Evolutionary conservation across 2,888 invertebrate species (phyloP).

Genomic region (Cordilura impudica): DNA sequence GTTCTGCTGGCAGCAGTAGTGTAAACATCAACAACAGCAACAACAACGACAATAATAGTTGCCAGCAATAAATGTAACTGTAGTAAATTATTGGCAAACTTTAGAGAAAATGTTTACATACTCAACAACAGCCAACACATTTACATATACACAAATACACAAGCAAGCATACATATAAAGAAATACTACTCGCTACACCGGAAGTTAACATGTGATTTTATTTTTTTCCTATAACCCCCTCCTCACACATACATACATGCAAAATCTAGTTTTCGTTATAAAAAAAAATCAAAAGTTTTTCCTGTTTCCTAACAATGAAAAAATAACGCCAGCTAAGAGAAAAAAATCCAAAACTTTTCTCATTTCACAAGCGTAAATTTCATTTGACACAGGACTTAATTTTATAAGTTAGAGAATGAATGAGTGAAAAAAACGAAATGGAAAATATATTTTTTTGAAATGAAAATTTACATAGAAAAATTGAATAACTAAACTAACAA

Average conservation of each 20-base stretch:
- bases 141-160: slow-evolving; percentile 48
- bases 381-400: slow-evolving; percentile 66
- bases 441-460: slow-evolving; percentile 49
- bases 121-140: slow-evolving; percentile 28
- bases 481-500: slow-evolving; percentile 44
- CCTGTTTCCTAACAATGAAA: slow-evolving; percentile 22
- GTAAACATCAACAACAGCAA: slow-evolving; percentile 52
- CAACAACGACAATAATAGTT: slow-evolving; percentile 21
- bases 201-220: slow-evolving; percentile 54
- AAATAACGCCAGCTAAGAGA: not conserved
- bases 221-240: not conserved
- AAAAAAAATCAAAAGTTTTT: slow-evolving; percentile 28
- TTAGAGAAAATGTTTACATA: slow-evolving; percentile 45
- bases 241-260: not conserved
- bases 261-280: slow-evolving; percentile 12
- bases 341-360: slow-evolving; percentile 67
- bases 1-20: slow-evolving; percentile 17
- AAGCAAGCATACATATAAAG: slow-evolving; percentile 30
- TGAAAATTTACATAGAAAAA: slow-evolving; percentile 60
- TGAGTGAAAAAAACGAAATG: slow-evolving; percentile 20
- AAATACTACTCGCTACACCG: slow-evolving; percentile 45
- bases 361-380: slow-evolving; percentile 67
- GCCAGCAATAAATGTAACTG: slow-evolving; percentile 53
- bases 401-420: slow-evolving; percentile 55
- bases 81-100: slow-evolving; percentile 60